Evolutionary conservation across 1,140 invertebrate species (phyloP), one percentile per base, ranked within the genome.

Genomic region (Leptonema lineaticorne): DNA sequence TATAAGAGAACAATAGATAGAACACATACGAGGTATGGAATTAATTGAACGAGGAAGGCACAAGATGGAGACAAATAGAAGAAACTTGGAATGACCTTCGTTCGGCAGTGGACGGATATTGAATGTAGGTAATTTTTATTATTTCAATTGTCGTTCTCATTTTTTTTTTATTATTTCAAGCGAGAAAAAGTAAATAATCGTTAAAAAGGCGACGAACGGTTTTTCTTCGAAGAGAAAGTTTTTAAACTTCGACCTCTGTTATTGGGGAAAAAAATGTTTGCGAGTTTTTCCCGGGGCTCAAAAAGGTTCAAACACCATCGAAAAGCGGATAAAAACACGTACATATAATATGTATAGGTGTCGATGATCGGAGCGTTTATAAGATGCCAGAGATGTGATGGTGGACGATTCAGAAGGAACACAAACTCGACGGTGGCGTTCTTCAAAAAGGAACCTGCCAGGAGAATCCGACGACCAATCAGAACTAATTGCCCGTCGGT

Each of bases 401-500:
- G 37, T 9, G 37, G 11, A 14, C 11, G 37, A 11, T 41, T 9
- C 11, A 41, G 37, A 33, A 33, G 30, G 30, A 6, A 33, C 30
- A n/a, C n/a, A n/a, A n/a, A n/a, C n/a, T n/a, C n/a, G n/a, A n/a
- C n/a, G n/a, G n/a, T n/a, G n/a, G n/a, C n/a, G n/a, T n/a, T n/a
- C n/a, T n/a, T n/a, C n/a, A n/a, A n/a, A n/a, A n/a, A n/a, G n/a
- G n/a, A n/a, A n/a, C n/a, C n/a, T n/a, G n/a, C n/a, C n/a, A n/a
- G 30, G 30, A 5, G 46, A 64, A 69, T 63, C 22, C 59, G 46
- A 64, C 67, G 67, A 69, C 62, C 63, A 66, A 69, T 71, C 70
- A 69, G 48, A 67, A 60, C 70, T 71, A 71, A 71, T 71, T 71
- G 63, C 63, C 63, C 33, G 41, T 56, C 48, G 41, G 57, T 41